Conservation (phyloP, 2,888 invertebrate genomes). For the Andricus curvator region DNA sequence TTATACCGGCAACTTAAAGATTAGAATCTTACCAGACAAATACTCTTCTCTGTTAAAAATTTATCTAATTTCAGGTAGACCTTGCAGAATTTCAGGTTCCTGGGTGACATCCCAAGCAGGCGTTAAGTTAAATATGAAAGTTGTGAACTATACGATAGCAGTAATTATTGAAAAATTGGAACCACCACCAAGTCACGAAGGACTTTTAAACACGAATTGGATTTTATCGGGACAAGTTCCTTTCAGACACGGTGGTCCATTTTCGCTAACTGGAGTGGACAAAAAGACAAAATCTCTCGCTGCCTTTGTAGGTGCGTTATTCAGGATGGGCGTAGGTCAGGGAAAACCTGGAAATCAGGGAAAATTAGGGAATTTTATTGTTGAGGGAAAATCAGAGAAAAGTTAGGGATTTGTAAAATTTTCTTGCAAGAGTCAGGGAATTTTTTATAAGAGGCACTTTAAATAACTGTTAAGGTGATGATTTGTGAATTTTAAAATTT, state of each 20-base stretch:
- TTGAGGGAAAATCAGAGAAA: too few species aligned
- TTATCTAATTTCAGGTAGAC: not conserved
- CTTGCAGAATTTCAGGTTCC: conserved; percentile 61
- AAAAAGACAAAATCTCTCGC: conserved; percentile 65
- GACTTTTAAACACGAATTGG: conserved; percentile 64
- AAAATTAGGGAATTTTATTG: too few species aligned
- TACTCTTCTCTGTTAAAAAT: not conserved
- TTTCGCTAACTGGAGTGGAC: conserved; percentile 63
- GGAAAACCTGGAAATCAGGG: too few species aligned
- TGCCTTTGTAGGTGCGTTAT: conserved; percentile 63
- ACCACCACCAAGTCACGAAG: conserved; percentile 51
- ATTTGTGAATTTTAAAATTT: too few species aligned
- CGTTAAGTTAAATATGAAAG: conserved; percentile 64
- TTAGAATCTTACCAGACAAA: not conserved
- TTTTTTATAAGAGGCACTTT: too few species aligned
- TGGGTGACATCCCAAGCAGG: conserved; percentile 67
- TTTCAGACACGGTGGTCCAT: conserved; percentile 65
- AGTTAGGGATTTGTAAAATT: too few species aligned
- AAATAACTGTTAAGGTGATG: too few species aligned
- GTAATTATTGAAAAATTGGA: conserved; percentile 59
- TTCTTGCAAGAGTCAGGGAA: too few species aligned
- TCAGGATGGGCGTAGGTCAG: too few species aligned
- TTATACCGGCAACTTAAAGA: not conserved
- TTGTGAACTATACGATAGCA: conserved; percentile 61
- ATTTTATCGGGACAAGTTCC: conserved; percentile 66